Conservation (phyloP, 2,113 vertebrate species). For the Nesospiza acunhae region DNA sequence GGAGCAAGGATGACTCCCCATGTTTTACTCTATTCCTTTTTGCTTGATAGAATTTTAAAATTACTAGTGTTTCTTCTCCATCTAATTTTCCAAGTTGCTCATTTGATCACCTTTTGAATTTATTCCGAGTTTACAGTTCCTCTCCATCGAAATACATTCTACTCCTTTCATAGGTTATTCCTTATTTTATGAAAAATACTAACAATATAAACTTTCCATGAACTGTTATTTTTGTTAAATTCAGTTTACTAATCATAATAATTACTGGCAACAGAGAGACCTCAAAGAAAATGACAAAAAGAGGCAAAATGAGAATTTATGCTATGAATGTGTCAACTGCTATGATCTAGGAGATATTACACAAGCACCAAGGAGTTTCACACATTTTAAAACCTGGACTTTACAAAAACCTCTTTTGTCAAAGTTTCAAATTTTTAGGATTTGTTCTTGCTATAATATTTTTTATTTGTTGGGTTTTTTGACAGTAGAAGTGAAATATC, state of each 20-base stretch:
- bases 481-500: not conserved
- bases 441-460: not conserved
- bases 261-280: not conserved
- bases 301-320: not conserved
- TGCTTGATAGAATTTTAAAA: not conserved
- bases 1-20: not conserved
- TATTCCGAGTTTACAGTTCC: not conserved
- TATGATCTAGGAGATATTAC: not conserved
- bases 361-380: not conserved
- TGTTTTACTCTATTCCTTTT: not conserved
- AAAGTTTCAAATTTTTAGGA: not conserved
- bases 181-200: not conserved
- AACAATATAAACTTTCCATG: not conserved
- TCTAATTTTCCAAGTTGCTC: not conserved
- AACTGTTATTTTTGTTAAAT: not conserved
- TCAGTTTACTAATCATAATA: not conserved
- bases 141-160: not conserved
- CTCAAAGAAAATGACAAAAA: not conserved
- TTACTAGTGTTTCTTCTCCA: not conserved
- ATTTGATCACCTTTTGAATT: not conserved
- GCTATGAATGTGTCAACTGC: not conserved
- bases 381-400: not conserved
- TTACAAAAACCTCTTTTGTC: fast-evolving
- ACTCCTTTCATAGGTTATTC: not conserved
- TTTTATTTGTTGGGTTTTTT: not conserved